Evolutionary conservation across 2,113 vertebrate species (phyloP), one percentile per base, ranked within the genome.

Genomic region (Taurulus bubalis): DNA sequence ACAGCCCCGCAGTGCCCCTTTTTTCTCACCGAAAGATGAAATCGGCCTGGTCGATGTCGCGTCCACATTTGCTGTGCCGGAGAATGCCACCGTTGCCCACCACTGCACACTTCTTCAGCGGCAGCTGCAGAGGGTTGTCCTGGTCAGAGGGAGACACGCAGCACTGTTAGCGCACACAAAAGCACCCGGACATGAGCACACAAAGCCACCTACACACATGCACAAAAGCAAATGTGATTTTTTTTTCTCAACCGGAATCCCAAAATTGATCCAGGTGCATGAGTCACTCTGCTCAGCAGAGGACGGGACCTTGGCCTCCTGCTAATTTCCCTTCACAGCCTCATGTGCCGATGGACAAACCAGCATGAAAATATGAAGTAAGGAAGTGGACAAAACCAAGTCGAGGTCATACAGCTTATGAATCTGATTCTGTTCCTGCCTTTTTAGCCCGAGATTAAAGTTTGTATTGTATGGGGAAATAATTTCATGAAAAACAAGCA

Each of bases 1-100:
- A 10, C 56, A 53, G 16, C 40, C 6, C 16, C n/a, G 0, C 3
- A 20, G 20, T 45, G 30, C 24, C 3, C 30, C 36, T 51, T 42
- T 32, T 72, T 55, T 62, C 83, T 98, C 95, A 99, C 98, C 98
- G 93, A 96, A 99, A 96, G 93, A 99, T 92, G 91, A 99, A 99
- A 91, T 97, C 93, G 2, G 97, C 97, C 90, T 90, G 92, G 94
- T 99, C 96, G 59, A 99, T 99, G 79, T 96, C 95, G 68, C 81
- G 93, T 66, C 98, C 98, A 28, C 98, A 99, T 91, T 95, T 88
- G 80, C 98, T 99, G 89, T 94, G 94, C 82, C 97, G 96, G 91
- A 99, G 95, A 91, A 99, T 97, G 67, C 98, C 98, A 26, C 98
- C 97, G 5, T 99, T 99, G 71, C 98, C 98, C 88, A 99, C 98